These are phyloP conservation scores for Cephalopterus ornatus DNA, from an alignment of 2,113 vertebrate genomes.

Conservation along the genomic window DNA sequence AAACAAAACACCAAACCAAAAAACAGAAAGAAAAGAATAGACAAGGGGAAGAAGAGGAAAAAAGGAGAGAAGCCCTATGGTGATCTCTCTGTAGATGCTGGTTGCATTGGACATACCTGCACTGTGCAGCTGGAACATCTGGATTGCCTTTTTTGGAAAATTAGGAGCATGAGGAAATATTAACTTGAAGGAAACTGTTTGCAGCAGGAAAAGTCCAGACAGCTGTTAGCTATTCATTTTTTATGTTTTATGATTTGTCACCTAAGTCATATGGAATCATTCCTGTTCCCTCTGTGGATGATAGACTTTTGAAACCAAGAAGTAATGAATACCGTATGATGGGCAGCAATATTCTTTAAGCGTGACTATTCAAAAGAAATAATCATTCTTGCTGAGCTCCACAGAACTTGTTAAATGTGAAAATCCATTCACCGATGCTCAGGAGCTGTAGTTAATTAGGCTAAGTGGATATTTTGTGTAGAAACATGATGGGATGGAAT, in stretches of 20 bases:
- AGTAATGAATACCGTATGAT: slow-evolving; percentile 51
- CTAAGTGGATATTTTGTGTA: slow-evolving; percentile 23
- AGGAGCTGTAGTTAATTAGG: slow-evolving; percentile 36
- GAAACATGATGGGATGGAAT: slow-evolving; percentile 23
- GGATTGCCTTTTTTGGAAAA: slow-evolving; percentile 30
- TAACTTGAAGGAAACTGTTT: slow-evolving; percentile 43
- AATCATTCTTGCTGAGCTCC: slow-evolving; percentile 1
- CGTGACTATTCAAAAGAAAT: slow-evolving; percentile 41
- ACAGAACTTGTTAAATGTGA: slow-evolving; percentile 16
- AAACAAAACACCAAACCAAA: too few species aligned
- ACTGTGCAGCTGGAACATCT: slow-evolving; percentile 9
- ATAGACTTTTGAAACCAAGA: slow-evolving; percentile 16
- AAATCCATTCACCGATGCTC: not conserved
- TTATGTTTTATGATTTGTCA: slow-evolving; percentile 56
- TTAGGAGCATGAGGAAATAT: slow-evolving; percentile 20
- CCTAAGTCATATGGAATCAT: slow-evolving; percentile 57
- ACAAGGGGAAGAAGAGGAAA: not conserved
- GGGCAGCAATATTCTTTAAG: slow-evolving; percentile 39
- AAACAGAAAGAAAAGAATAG: not conserved
- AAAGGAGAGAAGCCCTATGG: not conserved
- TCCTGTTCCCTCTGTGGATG: slow-evolving; percentile 35
- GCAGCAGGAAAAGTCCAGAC: not conserved
- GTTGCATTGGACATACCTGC: not conserved
- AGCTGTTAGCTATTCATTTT: slow-evolving; percentile 57
- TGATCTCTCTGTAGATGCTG: not conserved